Evolutionary conservation across 2,113 vertebrate species (phyloP), one percentile per base, ranked within the genome.

Genomic region (Oryzias curvinotus): DNA sequence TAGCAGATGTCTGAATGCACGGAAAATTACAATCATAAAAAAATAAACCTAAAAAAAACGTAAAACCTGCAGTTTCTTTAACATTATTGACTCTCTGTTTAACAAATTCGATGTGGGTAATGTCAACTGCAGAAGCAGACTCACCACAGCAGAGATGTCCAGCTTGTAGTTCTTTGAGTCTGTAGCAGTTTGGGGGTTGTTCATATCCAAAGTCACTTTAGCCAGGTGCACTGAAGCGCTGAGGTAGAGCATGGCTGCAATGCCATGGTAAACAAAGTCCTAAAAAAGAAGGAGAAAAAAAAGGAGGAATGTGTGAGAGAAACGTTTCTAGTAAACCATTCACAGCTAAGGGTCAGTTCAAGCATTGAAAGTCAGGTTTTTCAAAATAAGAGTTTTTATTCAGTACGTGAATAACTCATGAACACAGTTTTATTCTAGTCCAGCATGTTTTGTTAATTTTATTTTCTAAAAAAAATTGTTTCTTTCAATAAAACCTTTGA

Each of bases 181-280:
- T 1, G 2, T 0, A 4, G 4, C 53, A 2, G 8, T 0, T n/a
- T 13, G 4, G 2, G 5, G 1, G 0, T 43, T 36, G 5, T 42
- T 72, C 42, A 1, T 43, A 0, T 54, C n/a, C 3, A 57, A 13
- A 0, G 88, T 94, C 71, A 56, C 0, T 6, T 0, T 60, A 55
- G 93, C 93, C 80, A 93, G 75, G n/a, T 87, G 10, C 52, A 94
- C 93, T 0, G 94, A 86, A 0, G 93, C 91, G 3, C 95, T 95
- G 70, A 96, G 89, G 81, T 95, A 96, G 80, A 96, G 90, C 52
- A 94, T 66, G 21, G 93, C 82, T 0, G 94, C 94, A 15, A 81
- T 64, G 7, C 2, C 68, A 0, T 95, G 94, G 73, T 85, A 94
- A 46, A 72, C 30, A 52, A 73, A 81, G 79, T 94, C 94, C 93